phyloP scores from a whole-genome alignment of 2,113 vertebrate species.

The Podiceps cristatus region DNA sequence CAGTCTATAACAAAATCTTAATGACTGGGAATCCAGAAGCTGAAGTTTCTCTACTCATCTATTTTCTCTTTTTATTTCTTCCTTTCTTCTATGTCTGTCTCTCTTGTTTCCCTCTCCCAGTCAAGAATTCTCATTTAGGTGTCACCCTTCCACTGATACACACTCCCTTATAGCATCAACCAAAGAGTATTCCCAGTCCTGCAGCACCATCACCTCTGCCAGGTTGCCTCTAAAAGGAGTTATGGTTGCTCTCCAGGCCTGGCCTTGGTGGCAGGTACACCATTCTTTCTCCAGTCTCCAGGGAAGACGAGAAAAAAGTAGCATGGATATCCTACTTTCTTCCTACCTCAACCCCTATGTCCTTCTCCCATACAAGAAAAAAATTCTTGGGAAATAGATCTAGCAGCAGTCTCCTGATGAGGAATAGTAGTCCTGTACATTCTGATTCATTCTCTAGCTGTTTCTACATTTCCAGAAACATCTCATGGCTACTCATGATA shows the following conservation, averaged over 20 bases:
- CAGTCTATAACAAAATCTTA: not conserved
- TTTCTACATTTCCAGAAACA: not conserved
- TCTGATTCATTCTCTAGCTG: not conserved
- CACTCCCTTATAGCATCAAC: not conserved
- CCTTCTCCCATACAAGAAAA: not conserved
- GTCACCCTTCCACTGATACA: not conserved
- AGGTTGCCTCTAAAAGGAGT: not conserved
- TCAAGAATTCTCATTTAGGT: not conserved
- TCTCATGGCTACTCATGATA: not conserved
- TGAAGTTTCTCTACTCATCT: not conserved
- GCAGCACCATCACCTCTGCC: not conserved
- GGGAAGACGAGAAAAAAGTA: not conserved
- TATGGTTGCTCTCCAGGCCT: not conserved
- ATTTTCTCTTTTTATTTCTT: not conserved
- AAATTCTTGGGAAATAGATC: not conserved
- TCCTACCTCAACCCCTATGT: not conserved
- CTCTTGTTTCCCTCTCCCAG: not conserved
- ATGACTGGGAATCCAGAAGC: not conserved
- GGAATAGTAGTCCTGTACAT: fast-evolving
- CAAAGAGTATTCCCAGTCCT: not conserved
- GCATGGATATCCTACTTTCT: not conserved
- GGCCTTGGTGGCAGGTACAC: not conserved
- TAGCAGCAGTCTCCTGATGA: not conserved
- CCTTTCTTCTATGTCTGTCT: not conserved
- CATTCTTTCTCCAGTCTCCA: not conserved